Evolutionary conservation across 2,888 invertebrate species (phyloP), one percentile per base, ranked within the genome.

Genomic region (Graphium colonna): DNA sequence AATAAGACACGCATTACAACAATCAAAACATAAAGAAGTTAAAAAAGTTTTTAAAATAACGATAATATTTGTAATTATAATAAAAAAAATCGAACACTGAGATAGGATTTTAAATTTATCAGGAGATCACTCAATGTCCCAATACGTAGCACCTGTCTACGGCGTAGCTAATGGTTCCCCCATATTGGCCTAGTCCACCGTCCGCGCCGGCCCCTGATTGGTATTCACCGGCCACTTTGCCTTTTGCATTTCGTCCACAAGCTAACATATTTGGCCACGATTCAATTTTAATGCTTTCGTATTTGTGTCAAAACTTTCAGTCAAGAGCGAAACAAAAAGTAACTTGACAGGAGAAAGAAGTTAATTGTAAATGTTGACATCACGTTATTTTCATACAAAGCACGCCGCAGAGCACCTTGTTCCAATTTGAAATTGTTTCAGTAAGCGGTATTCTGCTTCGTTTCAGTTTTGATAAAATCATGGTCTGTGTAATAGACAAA

Each of bases 291-390:
- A 83, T 86, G 77, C 82, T 81, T 83, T 80, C 80, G 81, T 79
- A 83, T 80, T 83, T 82, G 76, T 82, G 82, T 80, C 80, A 82
- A 82, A 85, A 83, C 77, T 84, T 84, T 79, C 67, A 62, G 75
- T 74, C 75, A 80, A 82, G 74, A 75, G 73, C 75, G 76, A 81
- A 80, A 83, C 76, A 82, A 83, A 82, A 83, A 85, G 81, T 80
- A 80, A 75, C 69, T 71, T 68, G 69, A 70, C 73, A 67, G 69
- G 69, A 72, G 71, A 73, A 80, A 77, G 70, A 79, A 79, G 81
- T 83, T 87, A 83, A 86, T 86, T 85, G 85, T 85, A 82, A 82
- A 82, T 73, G 78, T 82, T 83, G 84, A 84, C 82, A 77, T 86
- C 74, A 82, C 73, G 79, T 76, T 75, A 84, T 85, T 84, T 82